Conservation (phyloP, 2,888 invertebrate genomes). For the Tuta absoluta region DNA sequence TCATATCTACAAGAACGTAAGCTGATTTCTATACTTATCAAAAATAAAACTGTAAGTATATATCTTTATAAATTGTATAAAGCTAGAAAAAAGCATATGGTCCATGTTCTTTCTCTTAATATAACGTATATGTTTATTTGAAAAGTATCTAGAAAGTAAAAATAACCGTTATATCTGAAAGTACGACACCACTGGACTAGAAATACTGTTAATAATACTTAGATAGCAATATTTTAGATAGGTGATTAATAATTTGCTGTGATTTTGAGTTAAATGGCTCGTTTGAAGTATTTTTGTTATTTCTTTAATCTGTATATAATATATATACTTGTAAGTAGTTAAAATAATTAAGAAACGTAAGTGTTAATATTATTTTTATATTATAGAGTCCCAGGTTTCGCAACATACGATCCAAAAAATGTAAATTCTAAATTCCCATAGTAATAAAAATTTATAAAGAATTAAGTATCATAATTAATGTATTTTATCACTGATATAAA, state of each 20-base stretch:
- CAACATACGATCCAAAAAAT: slow-evolving; percentile 54
- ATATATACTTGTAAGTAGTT: slow-evolving; percentile 39
- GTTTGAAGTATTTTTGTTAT: slow-evolving; percentile 38
- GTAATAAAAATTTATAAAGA: slow-evolving; percentile 12
- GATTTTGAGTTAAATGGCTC: slow-evolving; percentile 57
- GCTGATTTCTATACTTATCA: neutral
- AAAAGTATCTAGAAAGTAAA: neutral
- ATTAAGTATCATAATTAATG: slow-evolving; percentile 7
- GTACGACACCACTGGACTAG: slow-evolving; percentile 53
- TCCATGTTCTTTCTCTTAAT: neutral
- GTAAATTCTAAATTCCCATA: slow-evolving; percentile 14
- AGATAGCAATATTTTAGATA: slow-evolving; percentile 49
- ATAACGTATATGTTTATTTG: neutral
- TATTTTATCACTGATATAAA: slow-evolving; percentile 10
- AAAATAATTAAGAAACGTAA: slow-evolving; percentile 36
- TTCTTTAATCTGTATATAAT: neutral
- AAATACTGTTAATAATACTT: slow-evolving; percentile 41
- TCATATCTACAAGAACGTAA: no score
- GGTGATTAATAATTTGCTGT: slow-evolving; percentile 65
- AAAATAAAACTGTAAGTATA: neutral
- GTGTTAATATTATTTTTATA: slow-evolving; percentile 70
- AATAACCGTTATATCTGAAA: neutral
- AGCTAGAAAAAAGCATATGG: neutral
- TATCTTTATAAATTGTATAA: neutral
- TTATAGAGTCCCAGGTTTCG: slow-evolving; percentile 61